Base-by-base conservation (phyloP, 2,113 vertebrate species). In the Gambusia holbrooki region DNA sequence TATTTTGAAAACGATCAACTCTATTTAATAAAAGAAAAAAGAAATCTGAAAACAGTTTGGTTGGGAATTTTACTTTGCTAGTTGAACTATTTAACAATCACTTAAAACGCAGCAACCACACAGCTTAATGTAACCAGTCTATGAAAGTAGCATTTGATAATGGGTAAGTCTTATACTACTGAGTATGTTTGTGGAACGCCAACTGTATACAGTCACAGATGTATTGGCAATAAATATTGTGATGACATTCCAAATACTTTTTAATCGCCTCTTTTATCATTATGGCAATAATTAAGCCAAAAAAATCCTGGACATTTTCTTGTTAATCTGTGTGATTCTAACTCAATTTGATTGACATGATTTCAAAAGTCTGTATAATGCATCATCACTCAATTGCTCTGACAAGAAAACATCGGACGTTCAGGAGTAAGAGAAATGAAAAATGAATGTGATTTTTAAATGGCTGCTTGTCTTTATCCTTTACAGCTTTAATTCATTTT, bases 401-500 rank as follows among this genome's bases (percentile, higher is more conserved):
- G 9, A 25, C 51, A n/a, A 58, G 51, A 58, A 58, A 10, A 58
- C 35, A 58, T 0, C n/a, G 19, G 51, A 2, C 0, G 3, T n/a
- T 58, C 8, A 25, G 51, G 51, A 58, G 51, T 25, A 25, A 58
- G 51, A 58, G 25, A 58, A 6, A 25, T 54, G 48, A 54, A 17
- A 54, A 54, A 22, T 25, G 22, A 54, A 54, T 25, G 7, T 19
- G 51, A 37, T 12, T 37, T 37, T 42, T 4, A 14, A 42, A 45
- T 42, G 27, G 19, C 15, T 71, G 32, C 9, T 17, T 37, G 51
- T 35, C 32, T 35, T 65, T 1, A 42, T 45, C 48, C 15, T 6
- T 58, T 58, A 58, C 71, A 74, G 27, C 22, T 64, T 40, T 29
- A 35, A 28, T 19, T n/a, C 15, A 30, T 37, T 73, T 76, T 54